Conservation (phyloP, 2,888 invertebrate species). For the Cheilosia pagana region DNA sequence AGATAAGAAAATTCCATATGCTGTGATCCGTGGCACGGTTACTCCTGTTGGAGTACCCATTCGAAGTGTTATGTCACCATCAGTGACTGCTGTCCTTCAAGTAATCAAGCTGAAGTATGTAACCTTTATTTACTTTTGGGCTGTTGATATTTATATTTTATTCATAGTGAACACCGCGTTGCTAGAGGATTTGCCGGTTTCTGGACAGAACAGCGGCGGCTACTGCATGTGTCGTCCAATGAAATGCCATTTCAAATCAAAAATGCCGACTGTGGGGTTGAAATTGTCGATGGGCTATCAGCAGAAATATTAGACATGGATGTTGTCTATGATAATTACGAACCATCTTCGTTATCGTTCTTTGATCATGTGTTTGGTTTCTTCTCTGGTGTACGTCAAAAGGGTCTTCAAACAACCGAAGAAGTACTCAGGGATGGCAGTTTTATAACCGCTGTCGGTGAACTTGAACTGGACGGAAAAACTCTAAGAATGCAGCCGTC, state of each 20-base stretch:
- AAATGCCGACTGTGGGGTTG: constrained; percentile 87
- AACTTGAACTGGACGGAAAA: constrained; percentile 88
- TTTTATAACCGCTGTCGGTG: constrained; percentile 91
- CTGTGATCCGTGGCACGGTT: constrained; percentile 90
- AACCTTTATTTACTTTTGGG: not conserved
- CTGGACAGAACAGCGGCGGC: constrained; percentile 92
- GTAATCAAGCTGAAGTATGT: constrained; percentile 87
- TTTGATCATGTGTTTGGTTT: constrained; percentile 93
- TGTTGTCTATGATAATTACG: constrained; percentile 91
- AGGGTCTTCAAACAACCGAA: constrained; percentile 94
- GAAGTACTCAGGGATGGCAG: constrained; percentile 93
- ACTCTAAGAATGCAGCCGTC: constrained; percentile 90
- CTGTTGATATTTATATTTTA: not conserved
- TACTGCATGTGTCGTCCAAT: constrained; percentile 91
- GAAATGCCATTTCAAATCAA: constrained; percentile 91
- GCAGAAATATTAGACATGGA: constrained; percentile 91
- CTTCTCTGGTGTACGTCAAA: constrained; percentile 91
- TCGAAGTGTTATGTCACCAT: constrained; percentile 89
- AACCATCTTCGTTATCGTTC: constrained; percentile 89
- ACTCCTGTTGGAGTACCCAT: constrained; percentile 91
- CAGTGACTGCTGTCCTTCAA: constrained; percentile 91
- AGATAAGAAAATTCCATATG: constrained; percentile 88
- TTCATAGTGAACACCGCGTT: constrained; percentile 89
- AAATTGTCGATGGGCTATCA: constrained; percentile 90
- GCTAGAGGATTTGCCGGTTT: constrained; percentile 93